phyloP scores from a whole-genome alignment of 2,113 vertebrate genomes.

The Channa maculata region DNA sequence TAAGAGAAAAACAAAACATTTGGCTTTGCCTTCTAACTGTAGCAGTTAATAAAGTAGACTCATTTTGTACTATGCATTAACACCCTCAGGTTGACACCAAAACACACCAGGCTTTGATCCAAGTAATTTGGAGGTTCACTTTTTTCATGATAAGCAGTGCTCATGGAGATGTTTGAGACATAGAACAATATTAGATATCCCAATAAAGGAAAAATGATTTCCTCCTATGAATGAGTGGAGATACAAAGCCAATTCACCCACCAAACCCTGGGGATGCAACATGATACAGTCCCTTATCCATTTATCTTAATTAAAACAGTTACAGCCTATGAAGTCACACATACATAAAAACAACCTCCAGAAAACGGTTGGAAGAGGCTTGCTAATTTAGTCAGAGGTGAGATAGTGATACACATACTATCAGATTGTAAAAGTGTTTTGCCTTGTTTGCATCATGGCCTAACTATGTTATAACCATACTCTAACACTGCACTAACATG shows the following conservation, averaged over 20 bases:
- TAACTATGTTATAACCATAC: conserved; percentile 53
- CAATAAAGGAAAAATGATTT: conserved; percentile 44
- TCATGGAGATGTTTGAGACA: conserved; percentile 46
- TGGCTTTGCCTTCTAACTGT: background rate
- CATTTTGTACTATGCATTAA: background rate
- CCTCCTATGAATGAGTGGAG: conserved; percentile 25
- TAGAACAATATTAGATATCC: conserved; percentile 35
- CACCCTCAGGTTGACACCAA: conserved; percentile 2
- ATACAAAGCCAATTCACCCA: conserved; percentile 25
- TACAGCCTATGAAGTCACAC: conserved; percentile 3
- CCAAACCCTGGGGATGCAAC: conserved; percentile 42
- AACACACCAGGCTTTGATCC: conserved; percentile 33
- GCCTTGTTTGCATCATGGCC: conserved; percentile 46
- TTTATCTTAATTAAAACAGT: conserved; percentile 53
- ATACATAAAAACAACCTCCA: conserved; percentile 6
- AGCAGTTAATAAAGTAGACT: background rate
- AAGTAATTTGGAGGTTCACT: conserved; percentile 31
- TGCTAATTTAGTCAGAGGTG: conserved; percentile 56
- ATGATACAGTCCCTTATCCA: conserved; percentile 27
- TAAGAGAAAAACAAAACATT: background rate
- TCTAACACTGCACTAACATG: background rate
- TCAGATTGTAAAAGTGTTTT: conserved; percentile 46
- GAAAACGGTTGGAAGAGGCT: conserved; percentile 2
- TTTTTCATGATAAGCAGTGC: conserved; percentile 25
- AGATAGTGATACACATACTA: conserved; percentile 47